Evolutionary conservation across 2,113 vertebrate genomes (phyloP).

Genomic region (Prietella phreatophila): DNA sequence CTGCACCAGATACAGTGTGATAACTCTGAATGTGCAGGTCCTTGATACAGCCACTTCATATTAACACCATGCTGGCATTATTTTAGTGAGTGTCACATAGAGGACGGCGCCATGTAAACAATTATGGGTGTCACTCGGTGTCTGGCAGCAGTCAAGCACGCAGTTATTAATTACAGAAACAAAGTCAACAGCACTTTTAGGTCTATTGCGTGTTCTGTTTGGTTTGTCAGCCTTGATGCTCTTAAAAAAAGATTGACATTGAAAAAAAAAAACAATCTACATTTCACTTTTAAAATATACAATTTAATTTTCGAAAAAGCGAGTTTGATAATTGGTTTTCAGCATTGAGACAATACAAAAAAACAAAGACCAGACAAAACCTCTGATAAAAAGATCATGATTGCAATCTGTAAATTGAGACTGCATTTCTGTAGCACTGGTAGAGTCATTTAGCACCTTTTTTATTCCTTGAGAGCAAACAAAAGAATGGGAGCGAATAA

Average conservation of each 20-base stretch:
- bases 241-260: constrained; percentile 43
- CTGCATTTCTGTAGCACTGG: constrained; percentile 67
- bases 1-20: constrained; percentile 9
- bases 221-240: constrained; percentile 63
- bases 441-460: constrained; percentile 73
- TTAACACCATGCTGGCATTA: not conserved
- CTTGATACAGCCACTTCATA: constrained; percentile 2
- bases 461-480: constrained; percentile 63
- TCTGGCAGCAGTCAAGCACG: constrained; percentile 36
- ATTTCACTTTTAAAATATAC: constrained; percentile 80
- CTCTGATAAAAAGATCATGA: constrained; percentile 57
- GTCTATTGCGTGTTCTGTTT: constrained; percentile 59
- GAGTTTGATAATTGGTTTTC: constrained; percentile 74
- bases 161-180: constrained; percentile 46
- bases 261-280: constrained; percentile 63
- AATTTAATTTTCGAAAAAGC: constrained; percentile 75
- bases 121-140: constrained; percentile 47
- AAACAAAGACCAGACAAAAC: constrained; percentile 54
- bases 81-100: not conserved
- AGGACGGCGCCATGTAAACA: constrained; percentile 50
- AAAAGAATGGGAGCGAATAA: constrained; percentile 17
- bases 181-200: constrained; percentile 59
- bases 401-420: constrained; percentile 71
- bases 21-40: not conserved
- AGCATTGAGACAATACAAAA: constrained; percentile 71